Base-by-base conservation (phyloP, 2,113 vertebrate species). In the Pluvianellus socialis region DNA sequence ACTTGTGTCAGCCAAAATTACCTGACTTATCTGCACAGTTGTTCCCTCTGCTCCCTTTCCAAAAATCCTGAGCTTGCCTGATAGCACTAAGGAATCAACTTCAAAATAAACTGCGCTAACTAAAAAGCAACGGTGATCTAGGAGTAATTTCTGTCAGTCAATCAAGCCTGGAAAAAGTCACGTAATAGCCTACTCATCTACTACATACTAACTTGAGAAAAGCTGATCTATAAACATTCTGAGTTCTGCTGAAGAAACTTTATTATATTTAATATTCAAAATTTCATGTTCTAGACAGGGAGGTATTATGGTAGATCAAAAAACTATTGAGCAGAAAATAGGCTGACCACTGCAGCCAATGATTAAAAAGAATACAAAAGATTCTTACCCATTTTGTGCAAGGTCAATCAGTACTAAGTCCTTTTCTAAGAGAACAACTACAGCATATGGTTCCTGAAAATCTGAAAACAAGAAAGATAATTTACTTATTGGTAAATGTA, bases 361-460 rank as follows among this genome's bases (percentile, higher is more conserved):
- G 23, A 35, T 71, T 81, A 68, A 56, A 65, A 79, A 68, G 19
- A 58, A 22, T 18, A 71, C 33, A 74, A 6, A 88, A 66, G 23
- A 70, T 76, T 98, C 99, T 98, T 98, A 99, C 99, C 99, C 99
- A 97, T 99, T 99, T 98, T 99, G 99, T 98, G 99, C 99, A 98
- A 99, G 99, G 97, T 99, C 99, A 97, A 99, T 99, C 97, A 99
- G 98, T 92, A 99, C 99, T 98, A 99, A 98, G 98, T 99, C 99
- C 98, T 99, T 99, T 98, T 99, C 99, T 95, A 99, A 98, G 92
- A 99, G 99, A 97, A 99, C 99, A 70, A 99, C 99, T 91, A 99
- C 99, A 96, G 99, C 99, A 73, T 99, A 99, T 38, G 99, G 99
- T 98, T 99, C 99, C 98, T 99, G 99, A 98, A 99, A 99, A 98